Evolutionary conservation across 1,140 invertebrate genomes (phyloP), one percentile per base, ranked within the genome.

Genomic region (Drosophila nebulosa): DNA sequence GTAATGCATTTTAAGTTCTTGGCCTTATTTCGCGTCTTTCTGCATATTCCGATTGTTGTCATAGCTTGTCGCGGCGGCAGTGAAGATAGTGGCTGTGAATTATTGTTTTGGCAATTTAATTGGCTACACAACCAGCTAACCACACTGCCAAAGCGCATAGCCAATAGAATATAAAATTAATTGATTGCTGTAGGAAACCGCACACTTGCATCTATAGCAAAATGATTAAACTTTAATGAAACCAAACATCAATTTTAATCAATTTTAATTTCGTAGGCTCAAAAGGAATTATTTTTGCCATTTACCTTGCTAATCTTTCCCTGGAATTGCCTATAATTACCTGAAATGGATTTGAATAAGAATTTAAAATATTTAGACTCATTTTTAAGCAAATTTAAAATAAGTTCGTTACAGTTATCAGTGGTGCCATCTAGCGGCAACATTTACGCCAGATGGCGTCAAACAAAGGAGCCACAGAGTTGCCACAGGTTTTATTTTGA

Each of bases 111-210:
- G 64, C 90, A 74, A 68, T 55, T 46, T 35, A 51, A 42, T 91
- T 75, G 69, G 66, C 86, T 92, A 95, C 95, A 97, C 97, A 98
- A 98, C 97, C 97, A 98, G 97, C 97, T 98, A 98, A 98, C 97
- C 97, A 98, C 97, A 98, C 97, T 98, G 97, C 97, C 97, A 98
- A 93, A 92, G 94, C 93, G 94, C 93, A 93, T 93, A 92, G 93
- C 93, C 90, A 85, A 91, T 81, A 59, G 64, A 77, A 73, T 32
- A 56, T 39, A n/a, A 35, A 59, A 26, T 10, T 2, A 32, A 26
- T 4, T 5, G 4, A 4, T 51, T 18, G 6, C 32, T 39, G 10
- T 12, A 10, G 30, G 7, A 32, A 32, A 32, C 30, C 30, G 30
- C 30, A 32, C 30, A 32, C 4, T 4, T 24, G n/a, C 3, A 36